Evolutionary conservation across 2,797 vertebrate genomes (phyloP).

Genomic region (Microctenopoma steveboyesi): DNA sequence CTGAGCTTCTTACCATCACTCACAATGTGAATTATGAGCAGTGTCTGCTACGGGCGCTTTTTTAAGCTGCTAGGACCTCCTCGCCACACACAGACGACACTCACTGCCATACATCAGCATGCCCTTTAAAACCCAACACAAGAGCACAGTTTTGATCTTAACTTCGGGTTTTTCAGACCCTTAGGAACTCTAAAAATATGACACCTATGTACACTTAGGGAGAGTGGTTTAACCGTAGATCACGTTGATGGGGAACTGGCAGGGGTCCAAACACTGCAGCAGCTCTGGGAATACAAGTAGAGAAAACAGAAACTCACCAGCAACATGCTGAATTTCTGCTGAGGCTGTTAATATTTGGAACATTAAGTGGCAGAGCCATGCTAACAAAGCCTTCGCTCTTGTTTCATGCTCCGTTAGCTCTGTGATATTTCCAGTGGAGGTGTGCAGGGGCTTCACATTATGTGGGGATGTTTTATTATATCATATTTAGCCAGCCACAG

Average conservation of each 20-base stretch:
- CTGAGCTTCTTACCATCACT: conserved; percentile 49
- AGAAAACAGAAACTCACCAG: conserved; percentile 20
- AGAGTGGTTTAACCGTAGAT: conserved; percentile 34
- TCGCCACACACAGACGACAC: conserved; percentile 38
- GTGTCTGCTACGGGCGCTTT: conserved; percentile 37
- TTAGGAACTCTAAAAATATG: conserved; percentile 25
- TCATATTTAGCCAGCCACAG: conserved; percentile 33
- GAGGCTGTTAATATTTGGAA: conserved; percentile 14
- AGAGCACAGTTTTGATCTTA: conserved; percentile 37
- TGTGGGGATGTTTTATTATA: too few species aligned
- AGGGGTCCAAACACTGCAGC: conserved; percentile 17
- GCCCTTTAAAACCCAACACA: not conserved
- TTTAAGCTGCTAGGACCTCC: conserved; percentile 21
- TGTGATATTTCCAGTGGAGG: conserved; percentile 15
- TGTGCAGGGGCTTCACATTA: conserved; percentile 14
- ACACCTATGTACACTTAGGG: conserved; percentile 32
- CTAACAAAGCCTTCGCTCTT: not conserved
- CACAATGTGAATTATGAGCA: conserved; percentile 48
- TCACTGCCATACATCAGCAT: conserved; percentile 42
- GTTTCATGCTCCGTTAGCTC: conserved; percentile 1
- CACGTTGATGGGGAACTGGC: conserved; percentile 36
- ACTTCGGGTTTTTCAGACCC: conserved; percentile 13
- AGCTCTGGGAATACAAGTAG: conserved; percentile 38
- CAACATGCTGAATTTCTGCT: conserved; percentile 19
- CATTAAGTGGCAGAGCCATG: not conserved